Conservation (phyloP, 2,797 vertebrate species). For the Alouatta caraya region DNA sequence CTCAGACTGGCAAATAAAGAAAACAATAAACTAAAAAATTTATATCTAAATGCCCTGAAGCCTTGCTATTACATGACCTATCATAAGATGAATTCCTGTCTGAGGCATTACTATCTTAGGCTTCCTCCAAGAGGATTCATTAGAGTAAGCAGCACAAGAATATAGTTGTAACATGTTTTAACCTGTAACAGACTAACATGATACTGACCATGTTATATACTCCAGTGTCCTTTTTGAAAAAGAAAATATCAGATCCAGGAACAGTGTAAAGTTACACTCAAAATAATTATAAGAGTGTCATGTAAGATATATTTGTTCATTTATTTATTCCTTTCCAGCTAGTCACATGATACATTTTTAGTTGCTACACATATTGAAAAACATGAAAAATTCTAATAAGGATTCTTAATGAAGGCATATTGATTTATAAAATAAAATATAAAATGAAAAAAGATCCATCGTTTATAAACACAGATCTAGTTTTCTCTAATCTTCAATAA, state of each 20-base stretch:
- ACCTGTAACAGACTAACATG: not conserved
- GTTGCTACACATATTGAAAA: not conserved
- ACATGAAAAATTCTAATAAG: not conserved
- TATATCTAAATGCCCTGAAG: not conserved
- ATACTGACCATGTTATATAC: not conserved
- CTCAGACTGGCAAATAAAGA: constrained; percentile 28
- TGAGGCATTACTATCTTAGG: not conserved
- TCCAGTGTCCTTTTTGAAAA: not conserved
- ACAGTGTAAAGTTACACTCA: not conserved
- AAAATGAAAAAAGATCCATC: not conserved
- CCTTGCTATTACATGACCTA: constrained; percentile 24
- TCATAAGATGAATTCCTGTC: not conserved
- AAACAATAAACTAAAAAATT: constrained; percentile 23
- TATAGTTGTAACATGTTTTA: constrained; percentile 14
- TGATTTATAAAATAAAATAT: not conserved
- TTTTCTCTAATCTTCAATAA: not conserved
- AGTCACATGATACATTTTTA: not conserved
- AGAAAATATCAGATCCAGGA: not conserved
- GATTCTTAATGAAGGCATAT: not conserved
- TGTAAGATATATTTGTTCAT: not conserved
- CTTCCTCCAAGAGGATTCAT: constrained; percentile 8
- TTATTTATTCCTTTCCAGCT: not conserved
- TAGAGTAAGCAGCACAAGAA: not conserved
- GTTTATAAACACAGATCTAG: not conserved
- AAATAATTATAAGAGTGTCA: not conserved